Evolutionary conservation across 2,113 vertebrate species (phyloP), one percentile per base, ranked within the genome.

Genomic region (Acrocephalus kingi): DNA sequence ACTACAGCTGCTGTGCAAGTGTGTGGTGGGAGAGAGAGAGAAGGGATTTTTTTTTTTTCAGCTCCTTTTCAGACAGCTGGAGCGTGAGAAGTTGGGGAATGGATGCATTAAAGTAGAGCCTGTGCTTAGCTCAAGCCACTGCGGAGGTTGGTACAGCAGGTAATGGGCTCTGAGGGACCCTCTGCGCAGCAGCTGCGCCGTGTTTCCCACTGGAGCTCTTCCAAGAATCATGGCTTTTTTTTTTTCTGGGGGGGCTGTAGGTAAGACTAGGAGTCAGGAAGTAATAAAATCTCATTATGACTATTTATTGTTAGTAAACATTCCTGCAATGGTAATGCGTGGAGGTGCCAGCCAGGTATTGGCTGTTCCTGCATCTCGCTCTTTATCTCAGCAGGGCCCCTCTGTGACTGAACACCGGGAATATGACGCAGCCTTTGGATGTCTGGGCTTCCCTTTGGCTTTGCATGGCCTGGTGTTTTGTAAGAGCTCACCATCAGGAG

Each of bases 181-280:
- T 55, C 51, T 51, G 77, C 2, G 25, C 18, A 48, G 87, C 96
- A 96, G 84, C 92, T 96, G 95, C 2, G 0, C 71, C 10, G 23
- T 2, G 16, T 69, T 93, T 83, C 92, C 87, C 93, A 23, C 81
- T 96, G 95, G 95, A 96, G 78, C 78, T 41, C 79, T 94, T 95
- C 93, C 94, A 97, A 91, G 35, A 54, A 0, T 10, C 37, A 2
- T 24, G 91, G 84, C 46, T 94, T 75, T 78, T 75, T 43, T 43
- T 43, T 20, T 61, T 83, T 67, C 78, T 58, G 73, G 45, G 43
- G 72, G 67, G 90, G 62, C 35, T 74, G 46, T 25, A 93, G 87
- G 91, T 96, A 97, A 96, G 84, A 94, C 84, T 69, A 43, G 96
- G 89, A 95, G 91, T 73, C 91, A 97, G 93, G 94, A 96, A 94